Evolutionary conservation across 1,140 invertebrate species (phyloP).

Genomic region (Phocides pigmalion): DNA sequence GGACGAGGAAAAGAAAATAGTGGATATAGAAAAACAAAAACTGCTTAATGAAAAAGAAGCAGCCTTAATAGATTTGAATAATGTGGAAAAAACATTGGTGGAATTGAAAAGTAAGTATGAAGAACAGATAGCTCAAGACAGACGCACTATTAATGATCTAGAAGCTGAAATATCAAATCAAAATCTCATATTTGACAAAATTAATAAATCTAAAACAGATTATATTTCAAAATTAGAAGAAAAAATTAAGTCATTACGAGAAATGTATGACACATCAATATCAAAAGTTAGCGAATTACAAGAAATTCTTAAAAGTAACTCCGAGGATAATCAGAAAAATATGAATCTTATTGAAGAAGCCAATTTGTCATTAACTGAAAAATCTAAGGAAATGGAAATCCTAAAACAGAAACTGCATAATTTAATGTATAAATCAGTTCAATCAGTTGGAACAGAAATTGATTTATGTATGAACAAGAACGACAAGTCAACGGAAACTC

Average conservation of each 20-base stretch:
- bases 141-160: slow-evolving; percentile 59
- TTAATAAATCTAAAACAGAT: slow-evolving; percentile 53
- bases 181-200: slow-evolving; percentile 64
- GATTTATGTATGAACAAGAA: slow-evolving; percentile 3
- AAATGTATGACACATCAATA: slow-evolving; percentile 54
- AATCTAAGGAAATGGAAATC: slow-evolving; percentile 54
- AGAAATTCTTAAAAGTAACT: slow-evolving; percentile 40
- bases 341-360: slow-evolving; percentile 37
- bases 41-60: slow-evolving; percentile 69
- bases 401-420: slow-evolving; percentile 46
- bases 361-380: slow-evolving; percentile 43
- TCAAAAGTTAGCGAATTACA: slow-evolving; percentile 51
- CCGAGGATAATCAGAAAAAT: slow-evolving; percentile 36
- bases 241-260: slow-evolving; percentile 55
- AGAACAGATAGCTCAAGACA: slow-evolving; percentile 53
- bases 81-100: slow-evolving; percentile 55
- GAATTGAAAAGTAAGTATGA: slow-evolving; percentile 55
- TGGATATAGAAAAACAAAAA: slow-evolving; percentile 72
- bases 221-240: slow-evolving; percentile 60
- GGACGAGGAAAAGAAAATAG: slow-evolving; percentile 67
- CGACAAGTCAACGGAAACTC: slow-evolving; percentile 28
- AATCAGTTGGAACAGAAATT: slow-evolving; percentile 3
- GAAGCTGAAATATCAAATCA: slow-evolving; percentile 66
- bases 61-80: slow-evolving; percentile 51
- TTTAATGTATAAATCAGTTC: slow-evolving; percentile 26